These are phyloP conservation scores for Rambutsinella grinnellia DNA, from an alignment of 2,888 invertebrate species.

Conservation along the genomic window DNA sequence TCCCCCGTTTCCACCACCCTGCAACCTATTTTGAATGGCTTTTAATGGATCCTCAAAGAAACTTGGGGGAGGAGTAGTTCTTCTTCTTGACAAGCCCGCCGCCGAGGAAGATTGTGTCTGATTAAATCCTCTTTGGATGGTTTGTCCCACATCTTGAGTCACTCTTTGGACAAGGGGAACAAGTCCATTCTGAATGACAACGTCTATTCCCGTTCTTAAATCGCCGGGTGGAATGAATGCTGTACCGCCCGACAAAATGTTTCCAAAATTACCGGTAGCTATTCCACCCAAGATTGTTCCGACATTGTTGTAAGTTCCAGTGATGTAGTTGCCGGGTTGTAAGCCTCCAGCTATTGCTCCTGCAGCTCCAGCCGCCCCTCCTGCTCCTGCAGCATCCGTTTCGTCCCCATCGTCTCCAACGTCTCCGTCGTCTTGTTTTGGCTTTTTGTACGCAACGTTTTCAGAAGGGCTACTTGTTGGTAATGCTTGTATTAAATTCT, in stretches of 20 bases:
- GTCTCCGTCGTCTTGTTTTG: no score
- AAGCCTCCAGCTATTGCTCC: neutral
- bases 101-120: neutral
- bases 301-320: conserved; percentile 9
- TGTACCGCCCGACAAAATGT: conserved; percentile 14
- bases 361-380: neutral
- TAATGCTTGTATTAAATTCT: no score
- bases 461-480: no score
- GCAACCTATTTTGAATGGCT: neutral
- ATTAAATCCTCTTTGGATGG: neutral
- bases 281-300: conserved; percentile 8
- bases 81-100: neutral
- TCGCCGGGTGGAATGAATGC: conserved; percentile 10
- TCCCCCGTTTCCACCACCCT: neutral
- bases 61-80: neutral
- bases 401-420: no score
- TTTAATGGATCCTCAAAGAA: neutral
- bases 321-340: neutral
- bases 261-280: neutral
- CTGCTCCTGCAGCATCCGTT: neutral
- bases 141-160: neutral
- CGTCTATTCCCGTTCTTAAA: neutral
- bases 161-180: neutral
- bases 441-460: no score
- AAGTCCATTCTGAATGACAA: neutral